Percentiles rank a stretch among this genome's conserved stretches.
Evolutionary conservation across 2,888 invertebrate genomes (phyloP).

Genomic region (Entomobrya multifasciata): DNA sequence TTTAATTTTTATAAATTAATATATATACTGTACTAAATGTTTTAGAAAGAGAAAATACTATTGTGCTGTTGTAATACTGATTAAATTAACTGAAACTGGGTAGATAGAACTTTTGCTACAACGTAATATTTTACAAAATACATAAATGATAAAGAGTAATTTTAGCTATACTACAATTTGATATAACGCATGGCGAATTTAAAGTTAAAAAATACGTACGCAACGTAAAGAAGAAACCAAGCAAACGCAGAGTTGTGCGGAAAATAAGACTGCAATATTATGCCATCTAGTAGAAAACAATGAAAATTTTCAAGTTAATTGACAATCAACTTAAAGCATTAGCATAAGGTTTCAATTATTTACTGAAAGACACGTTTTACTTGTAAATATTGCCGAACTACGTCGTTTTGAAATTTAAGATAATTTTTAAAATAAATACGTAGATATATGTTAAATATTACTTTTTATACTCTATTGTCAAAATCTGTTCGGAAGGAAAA

Average conservation of each 20-base stretch:
- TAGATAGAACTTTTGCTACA: background rate
- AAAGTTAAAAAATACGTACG: background rate
- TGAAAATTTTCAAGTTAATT: constrained; percentile 12
- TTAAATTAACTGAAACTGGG: background rate
- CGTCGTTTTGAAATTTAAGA: too few species aligned
- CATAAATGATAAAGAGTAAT: too few species aligned
- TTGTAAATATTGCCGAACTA: too few species aligned
- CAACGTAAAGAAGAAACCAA: constrained; percentile 6
- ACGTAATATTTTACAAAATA: background rate
- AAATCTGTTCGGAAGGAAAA: too few species aligned
- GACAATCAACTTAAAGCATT: constrained; percentile 1
- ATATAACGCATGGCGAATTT: too few species aligned
- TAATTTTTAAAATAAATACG: too few species aligned
- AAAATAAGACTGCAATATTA: constrained; percentile 64
- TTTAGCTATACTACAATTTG: too few species aligned
- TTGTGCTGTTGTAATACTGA: too few species aligned
- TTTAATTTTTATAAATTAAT: too few species aligned
- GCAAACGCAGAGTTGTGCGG: constrained; percentile 8
- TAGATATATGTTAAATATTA: too few species aligned
- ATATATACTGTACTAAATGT: background rate
- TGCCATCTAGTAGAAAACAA: constrained; percentile 59
- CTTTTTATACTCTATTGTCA: too few species aligned
- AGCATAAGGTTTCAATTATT: constrained; percentile 7
- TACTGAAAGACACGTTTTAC: background rate
- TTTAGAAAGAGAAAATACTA: too few species aligned